Conservation (phyloP, 2,113 vertebrate species). For the Lycaon pictus region DNA sequence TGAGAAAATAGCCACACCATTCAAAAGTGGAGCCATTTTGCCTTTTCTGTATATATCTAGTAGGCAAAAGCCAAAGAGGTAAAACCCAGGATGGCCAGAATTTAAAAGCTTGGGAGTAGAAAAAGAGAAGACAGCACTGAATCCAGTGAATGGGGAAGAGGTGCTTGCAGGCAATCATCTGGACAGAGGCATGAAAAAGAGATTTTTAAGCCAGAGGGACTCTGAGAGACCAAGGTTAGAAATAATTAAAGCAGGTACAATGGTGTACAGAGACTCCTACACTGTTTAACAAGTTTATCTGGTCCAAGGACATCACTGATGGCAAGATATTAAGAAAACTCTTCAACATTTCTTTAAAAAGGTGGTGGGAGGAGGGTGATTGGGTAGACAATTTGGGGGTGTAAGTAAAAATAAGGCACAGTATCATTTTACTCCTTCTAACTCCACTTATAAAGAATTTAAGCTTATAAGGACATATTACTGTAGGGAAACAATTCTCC, state of each 20-base stretch:
- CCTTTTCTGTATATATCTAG: not conserved
- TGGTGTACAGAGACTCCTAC: not conserved
- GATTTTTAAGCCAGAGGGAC: not conserved
- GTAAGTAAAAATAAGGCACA: not conserved
- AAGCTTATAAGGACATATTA: not conserved
- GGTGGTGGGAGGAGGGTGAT: not conserved
- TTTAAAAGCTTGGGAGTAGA: not conserved
- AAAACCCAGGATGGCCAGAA: not conserved
- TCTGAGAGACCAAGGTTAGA: not conserved
- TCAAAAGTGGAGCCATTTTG: not conserved
- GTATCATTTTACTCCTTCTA: not conserved
- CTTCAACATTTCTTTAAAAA: not conserved
- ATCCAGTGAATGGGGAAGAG: not conserved
- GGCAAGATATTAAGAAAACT: constrained; percentile 32
- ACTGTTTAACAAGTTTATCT: not conserved
- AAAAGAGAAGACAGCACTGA: not conserved
- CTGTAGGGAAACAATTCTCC: not conserved
- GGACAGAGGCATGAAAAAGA: not conserved
- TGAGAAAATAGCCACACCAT: not conserved
- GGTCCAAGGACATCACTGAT: not conserved
- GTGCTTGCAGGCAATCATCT: not conserved
- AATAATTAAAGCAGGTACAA: not conserved
- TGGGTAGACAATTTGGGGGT: not conserved
- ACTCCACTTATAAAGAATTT: not conserved
- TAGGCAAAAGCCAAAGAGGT: not conserved